Conservation (phyloP, 1,140 invertebrate genomes). For the Helicoverpa zea region DNA sequence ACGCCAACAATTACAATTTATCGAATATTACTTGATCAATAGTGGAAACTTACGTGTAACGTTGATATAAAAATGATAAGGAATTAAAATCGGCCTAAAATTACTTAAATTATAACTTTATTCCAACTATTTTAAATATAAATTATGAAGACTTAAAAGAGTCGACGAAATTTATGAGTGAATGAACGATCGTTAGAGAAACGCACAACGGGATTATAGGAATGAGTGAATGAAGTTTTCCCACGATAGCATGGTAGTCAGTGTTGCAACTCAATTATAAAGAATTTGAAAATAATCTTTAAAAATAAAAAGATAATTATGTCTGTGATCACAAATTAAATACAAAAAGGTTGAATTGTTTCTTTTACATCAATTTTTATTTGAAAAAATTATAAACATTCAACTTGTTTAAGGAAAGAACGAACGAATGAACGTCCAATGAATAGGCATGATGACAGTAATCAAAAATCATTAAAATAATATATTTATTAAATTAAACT, state of each 20-base stretch:
- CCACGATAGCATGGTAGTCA: slow-evolving; percentile 43
- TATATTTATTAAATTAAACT: too few species aligned
- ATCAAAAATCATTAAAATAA: too few species aligned
- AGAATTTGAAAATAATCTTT: background rate
- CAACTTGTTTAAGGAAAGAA: slow-evolving; percentile 1
- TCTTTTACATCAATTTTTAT: background rate
- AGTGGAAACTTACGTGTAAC: slow-evolving; percentile 70
- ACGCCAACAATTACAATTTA: slow-evolving; percentile 68
- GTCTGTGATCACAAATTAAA: background rate
- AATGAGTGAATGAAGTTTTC: slow-evolving; percentile 57
- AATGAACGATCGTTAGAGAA: slow-evolving; percentile 56
- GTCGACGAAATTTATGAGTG: slow-evolving; percentile 79
- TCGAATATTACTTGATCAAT: slow-evolving; percentile 56
- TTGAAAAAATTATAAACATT: too few species aligned
- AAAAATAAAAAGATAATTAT: background rate
- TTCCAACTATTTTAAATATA: slow-evolving; percentile 58
- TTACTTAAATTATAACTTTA: slow-evolving; percentile 47
- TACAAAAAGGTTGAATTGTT: background rate
- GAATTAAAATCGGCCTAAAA: slow-evolving; percentile 52
- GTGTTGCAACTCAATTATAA: slow-evolving; percentile 57
- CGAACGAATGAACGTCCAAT: slow-evolving; percentile 18
- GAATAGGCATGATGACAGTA: too few species aligned
- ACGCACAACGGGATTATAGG: background rate
- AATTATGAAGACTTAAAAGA: slow-evolving; percentile 68
- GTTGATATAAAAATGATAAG: slow-evolving; percentile 54